A percentile compares a stretch with the other conserved stretches of the same genome.
phyloP scores from a whole-genome alignment of 2,113 vertebrate species.

The Gallinago paraguaiae region DNA sequence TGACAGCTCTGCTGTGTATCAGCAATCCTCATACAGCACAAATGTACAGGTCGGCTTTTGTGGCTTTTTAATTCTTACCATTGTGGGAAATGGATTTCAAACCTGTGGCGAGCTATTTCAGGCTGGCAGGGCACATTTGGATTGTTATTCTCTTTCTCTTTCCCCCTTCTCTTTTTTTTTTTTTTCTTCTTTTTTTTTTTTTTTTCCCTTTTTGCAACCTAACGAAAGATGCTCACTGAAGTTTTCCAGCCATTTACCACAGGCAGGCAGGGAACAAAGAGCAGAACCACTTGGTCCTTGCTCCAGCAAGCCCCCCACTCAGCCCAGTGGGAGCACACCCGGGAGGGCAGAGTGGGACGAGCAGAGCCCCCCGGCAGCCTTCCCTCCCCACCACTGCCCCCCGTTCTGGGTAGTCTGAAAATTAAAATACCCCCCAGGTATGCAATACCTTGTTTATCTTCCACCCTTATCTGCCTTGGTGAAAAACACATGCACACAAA shows the following conservation, averaged over 20 bases:
- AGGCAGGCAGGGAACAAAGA: conserved; percentile 36
- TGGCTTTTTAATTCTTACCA: conserved; percentile 69
- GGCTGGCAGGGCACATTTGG: conserved; percentile 36
- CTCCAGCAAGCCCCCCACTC: background rate
- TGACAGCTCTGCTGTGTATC: conserved; percentile 75
- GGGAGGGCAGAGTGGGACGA: background rate
- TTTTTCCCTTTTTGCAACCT: background rate
- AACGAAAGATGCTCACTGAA: conserved; percentile 20
- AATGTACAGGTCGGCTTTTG: conserved; percentile 57
- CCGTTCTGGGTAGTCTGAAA: accelerated
- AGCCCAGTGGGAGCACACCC: background rate
- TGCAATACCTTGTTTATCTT: background rate
- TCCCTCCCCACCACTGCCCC: background rate
- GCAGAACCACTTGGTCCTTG: background rate
- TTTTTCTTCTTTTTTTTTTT: too few species aligned
- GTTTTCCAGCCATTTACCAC: background rate
- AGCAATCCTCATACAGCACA: conserved; percentile 50
- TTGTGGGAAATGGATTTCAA: conserved; percentile 64
- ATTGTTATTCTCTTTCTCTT: background rate
- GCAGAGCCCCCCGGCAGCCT: background rate
- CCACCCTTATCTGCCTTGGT: background rate
- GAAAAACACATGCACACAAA: background rate
- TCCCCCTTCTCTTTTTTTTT: too few species aligned
- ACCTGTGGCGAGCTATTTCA: conserved; percentile 47
- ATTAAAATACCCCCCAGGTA: background rate